Percentiles rank a stretch among this genome's conserved stretches.
Conservation (phyloP, 2,113 vertebrate genomes). For the Pionites leucogaster region DNA sequence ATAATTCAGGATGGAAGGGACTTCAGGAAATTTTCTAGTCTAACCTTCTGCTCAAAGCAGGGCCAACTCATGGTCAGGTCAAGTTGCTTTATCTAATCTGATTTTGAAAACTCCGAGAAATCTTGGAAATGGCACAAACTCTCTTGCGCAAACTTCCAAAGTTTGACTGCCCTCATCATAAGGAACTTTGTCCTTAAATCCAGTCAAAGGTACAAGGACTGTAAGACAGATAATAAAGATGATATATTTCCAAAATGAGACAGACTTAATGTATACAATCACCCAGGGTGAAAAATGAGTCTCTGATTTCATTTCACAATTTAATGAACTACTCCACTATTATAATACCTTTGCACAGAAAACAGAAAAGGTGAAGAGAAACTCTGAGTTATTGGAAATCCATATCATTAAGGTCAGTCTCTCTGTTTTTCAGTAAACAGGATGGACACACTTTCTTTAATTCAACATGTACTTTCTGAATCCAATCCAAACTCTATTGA, state of each 20-base stretch:
- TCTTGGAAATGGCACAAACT: background rate
- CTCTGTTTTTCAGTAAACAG: background rate
- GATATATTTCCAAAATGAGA: background rate
- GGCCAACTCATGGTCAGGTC: background rate
- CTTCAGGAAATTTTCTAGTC: background rate
- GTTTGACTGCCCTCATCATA: rapidly evolving
- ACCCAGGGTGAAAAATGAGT: background rate
- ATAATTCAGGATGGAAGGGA: background rate
- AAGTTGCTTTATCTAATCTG: background rate
- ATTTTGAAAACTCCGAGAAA: background rate
- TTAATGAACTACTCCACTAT: background rate
- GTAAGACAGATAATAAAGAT: background rate
- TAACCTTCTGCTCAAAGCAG: background rate
- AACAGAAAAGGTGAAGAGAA: background rate
- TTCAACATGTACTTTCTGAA: background rate
- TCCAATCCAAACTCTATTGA: background rate
- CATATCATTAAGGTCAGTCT: background rate
- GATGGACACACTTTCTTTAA: background rate
- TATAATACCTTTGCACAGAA: background rate
- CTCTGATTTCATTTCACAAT: background rate
- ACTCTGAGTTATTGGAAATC: background rate
- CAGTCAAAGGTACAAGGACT: background rate
- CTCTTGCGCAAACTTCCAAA: background rate
- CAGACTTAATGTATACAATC: background rate
- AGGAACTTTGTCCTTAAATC: background rate